Evolutionary conservation across 2,797 vertebrate species (phyloP).

Genomic region (Astyanax mexicanus): DNA sequence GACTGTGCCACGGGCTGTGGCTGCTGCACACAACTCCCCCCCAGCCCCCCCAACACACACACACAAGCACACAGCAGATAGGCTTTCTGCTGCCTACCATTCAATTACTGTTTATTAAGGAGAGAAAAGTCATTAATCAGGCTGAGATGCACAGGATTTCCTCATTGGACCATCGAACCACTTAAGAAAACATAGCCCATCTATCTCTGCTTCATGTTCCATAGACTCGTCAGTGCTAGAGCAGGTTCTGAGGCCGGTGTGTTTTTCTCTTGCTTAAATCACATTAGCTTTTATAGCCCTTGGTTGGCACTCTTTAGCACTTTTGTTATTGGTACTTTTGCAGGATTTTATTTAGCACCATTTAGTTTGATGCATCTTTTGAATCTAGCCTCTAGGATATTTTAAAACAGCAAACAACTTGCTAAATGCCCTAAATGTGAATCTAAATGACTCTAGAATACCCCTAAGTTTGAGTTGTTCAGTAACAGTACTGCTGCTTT

Average conservation of each 20-base stretch:
- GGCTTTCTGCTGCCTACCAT: conserved; percentile 77
- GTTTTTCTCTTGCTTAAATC: conserved; percentile 3
- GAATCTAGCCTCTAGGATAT: too few species aligned
- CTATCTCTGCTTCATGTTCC: conserved; percentile 67
- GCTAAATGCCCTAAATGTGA: too few species aligned
- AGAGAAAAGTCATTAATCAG: conserved; percentile 80
- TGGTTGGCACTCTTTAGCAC: too few species aligned
- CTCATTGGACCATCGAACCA: conserved; percentile 71
- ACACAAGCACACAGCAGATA: conserved; percentile 70
- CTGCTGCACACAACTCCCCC: conserved; percentile 51
- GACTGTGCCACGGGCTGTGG: conserved; percentile 72
- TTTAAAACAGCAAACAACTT: too few species aligned
- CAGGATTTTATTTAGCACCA: too few species aligned
- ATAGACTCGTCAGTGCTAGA: conserved; percentile 50
- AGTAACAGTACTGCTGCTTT: too few species aligned
- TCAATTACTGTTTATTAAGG: conserved; percentile 85
- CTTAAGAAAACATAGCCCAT: conserved; percentile 61
- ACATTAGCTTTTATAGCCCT: too few species aligned
- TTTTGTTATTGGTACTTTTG: too few species aligned
- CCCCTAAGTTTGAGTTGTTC: too few species aligned
- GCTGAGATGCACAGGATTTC: conserved; percentile 75
- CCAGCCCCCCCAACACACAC: not conserved
- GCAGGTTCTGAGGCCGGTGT: conserved; percentile 13
- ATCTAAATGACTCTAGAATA: too few species aligned
- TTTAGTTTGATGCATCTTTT: too few species aligned